Evolutionary conservation across 2,888 invertebrate species (phyloP).

Genomic region (Agrypnus murinus): DNA sequence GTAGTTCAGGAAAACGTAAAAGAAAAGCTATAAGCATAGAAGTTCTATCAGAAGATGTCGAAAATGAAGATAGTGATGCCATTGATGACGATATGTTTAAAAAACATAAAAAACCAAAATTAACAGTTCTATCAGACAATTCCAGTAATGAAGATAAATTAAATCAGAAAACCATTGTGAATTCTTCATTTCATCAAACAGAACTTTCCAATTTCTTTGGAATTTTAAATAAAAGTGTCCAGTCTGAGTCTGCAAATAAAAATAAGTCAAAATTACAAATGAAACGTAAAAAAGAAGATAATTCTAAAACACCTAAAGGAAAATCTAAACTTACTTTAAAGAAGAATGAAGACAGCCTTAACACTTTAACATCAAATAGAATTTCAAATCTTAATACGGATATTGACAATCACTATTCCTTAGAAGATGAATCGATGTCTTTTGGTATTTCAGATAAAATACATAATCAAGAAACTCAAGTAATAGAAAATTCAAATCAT

Average conservation of each 20-base stretch:
- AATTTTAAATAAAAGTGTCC: not conserved
- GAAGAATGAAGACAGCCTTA: constrained; percentile 2
- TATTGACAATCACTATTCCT: not conserved
- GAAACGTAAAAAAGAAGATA: not conserved
- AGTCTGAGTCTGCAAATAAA: not conserved
- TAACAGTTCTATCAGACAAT: not conserved
- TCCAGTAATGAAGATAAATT: constrained; percentile 67
- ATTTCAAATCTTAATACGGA: not conserved
- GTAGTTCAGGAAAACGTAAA: constrained; percentile 36
- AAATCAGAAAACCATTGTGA: constrained; percentile 23
- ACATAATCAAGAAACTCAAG: too few species aligned
- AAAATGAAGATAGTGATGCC: constrained; percentile 1
- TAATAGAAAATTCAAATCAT: not conserved
- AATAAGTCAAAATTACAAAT: constrained; percentile 10
- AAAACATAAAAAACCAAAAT: constrained; percentile 58
- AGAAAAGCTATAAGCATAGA: constrained; percentile 23
- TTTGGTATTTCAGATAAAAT: not conserved
- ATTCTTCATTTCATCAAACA: constrained; percentile 24
- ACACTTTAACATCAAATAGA: too few species aligned
- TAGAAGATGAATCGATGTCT: not conserved
- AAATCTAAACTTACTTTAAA: constrained; percentile 21
- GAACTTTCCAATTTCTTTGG: constrained; percentile 23
- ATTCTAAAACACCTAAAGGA: not conserved
- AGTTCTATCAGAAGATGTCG: too few species aligned
- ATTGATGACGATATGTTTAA: constrained; percentile 29